Conservation (phyloP, 2,888 invertebrate genomes). For the Campoletis raptor region DNA sequence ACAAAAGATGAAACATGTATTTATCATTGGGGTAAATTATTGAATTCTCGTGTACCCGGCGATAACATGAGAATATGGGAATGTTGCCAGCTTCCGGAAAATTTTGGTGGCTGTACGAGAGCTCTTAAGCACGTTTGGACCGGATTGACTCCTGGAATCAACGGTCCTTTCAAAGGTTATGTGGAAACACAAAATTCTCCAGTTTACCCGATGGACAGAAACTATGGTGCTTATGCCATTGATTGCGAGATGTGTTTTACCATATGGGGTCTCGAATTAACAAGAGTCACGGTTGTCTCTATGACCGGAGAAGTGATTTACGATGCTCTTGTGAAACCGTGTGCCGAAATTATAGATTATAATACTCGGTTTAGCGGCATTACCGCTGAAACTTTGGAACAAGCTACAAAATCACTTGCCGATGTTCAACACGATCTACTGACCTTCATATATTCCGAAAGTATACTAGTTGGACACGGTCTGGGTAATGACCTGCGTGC, state of each 20-base stretch:
- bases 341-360: slow-evolving; percentile 94
- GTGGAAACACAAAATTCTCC: slow-evolving; percentile 86
- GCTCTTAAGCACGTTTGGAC: slow-evolving; percentile 92
- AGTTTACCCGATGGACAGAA: slow-evolving; percentile 85
- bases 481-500: slow-evolving; percentile 97
- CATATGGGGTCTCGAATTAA: slow-evolving; percentile 93
- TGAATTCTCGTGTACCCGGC: slow-evolving; percentile 79
- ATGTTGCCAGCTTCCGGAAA: slow-evolving; percentile 88
- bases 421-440: slow-evolving; percentile 95
- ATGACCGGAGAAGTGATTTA: slow-evolving; percentile 91
- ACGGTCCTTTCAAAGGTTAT: slow-evolving; percentile 90
- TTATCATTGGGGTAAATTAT: slow-evolving; percentile 95
- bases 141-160: slow-evolving; percentile 89
- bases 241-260: slow-evolving; percentile 99
- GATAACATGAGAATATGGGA: slow-evolving; percentile 84
- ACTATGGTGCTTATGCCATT: slow-evolving; percentile 90
- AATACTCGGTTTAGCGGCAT: slow-evolving; percentile 99
- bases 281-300: slow-evolving; percentile 94
- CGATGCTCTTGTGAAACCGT: slow-evolving; percentile 94
- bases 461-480: slow-evolving; percentile 97
- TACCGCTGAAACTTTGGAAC: slow-evolving; percentile 88
- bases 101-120: slow-evolving; percentile 88
- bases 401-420: slow-evolving; percentile 88
- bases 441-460: slow-evolving; percentile 91
- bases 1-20: slow-evolving; percentile 89